phyloP scores from a whole-genome alignment of 2,888 invertebrate species.

The Liopterus haemorrhoidalis region DNA sequence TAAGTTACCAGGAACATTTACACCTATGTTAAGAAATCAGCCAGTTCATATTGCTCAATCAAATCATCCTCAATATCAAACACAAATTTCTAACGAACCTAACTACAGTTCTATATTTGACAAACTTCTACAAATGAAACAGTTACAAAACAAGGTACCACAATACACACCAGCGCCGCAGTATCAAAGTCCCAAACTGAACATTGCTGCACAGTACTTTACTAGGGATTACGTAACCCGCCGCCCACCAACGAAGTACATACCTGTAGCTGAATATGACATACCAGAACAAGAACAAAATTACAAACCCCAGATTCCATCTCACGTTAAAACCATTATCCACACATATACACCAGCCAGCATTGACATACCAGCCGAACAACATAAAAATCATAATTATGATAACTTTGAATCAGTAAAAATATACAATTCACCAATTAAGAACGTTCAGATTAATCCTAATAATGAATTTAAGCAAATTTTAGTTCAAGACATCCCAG shows the following conservation, averaged over 20 bases:
- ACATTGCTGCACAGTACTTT: constrained; percentile 16
- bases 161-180: constrained; percentile 28
- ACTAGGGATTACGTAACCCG: constrained; percentile 20
- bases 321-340: constrained; percentile 39
- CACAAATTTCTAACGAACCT: constrained; percentile 31
- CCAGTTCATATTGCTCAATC: constrained; percentile 17
- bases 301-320: constrained; percentile 14
- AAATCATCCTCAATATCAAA: constrained; percentile 7
- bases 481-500: background rate
- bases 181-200: constrained; percentile 19
- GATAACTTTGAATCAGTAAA: constrained; percentile 19
- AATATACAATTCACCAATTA: constrained; percentile 8
- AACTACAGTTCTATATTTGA: constrained; percentile 43
- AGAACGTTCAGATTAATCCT: constrained; percentile 3
- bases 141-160: no score
- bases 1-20: constrained; percentile 51
- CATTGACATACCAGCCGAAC: constrained; percentile 39
- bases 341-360: constrained; percentile 42
- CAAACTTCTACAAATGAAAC: constrained; percentile 42
- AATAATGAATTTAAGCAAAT: background rate
- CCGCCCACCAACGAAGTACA: constrained; percentile 27
- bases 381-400: constrained; percentile 17
- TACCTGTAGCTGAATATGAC: constrained; percentile 27
- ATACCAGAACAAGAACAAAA: constrained; percentile 17
- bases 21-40: constrained; percentile 43